Evolutionary conservation across 2,888 invertebrate species (phyloP), one percentile per base, ranked within the genome.

Genomic region (Pachydiplax longipennis): DNA sequence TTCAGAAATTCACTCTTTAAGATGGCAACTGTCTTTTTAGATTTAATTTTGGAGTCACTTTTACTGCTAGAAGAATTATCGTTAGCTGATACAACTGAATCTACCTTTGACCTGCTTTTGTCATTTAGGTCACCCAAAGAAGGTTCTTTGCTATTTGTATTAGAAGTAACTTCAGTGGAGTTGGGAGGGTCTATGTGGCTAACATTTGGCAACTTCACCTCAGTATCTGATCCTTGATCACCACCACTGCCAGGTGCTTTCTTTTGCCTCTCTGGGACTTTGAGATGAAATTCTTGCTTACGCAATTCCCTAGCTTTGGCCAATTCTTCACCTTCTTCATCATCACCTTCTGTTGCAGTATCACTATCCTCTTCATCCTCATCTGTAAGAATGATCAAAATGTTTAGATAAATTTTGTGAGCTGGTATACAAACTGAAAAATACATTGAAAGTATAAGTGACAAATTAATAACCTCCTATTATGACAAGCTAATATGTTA

Each of bases 171-270:
- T 58, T 87, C 87, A 22, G 58, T 31, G 61, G 10, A 65, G 15
- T n/a, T n/a, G 44, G 90, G 82, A 73, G 35, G 81, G 35, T 87
- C 40, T 61, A 87, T 37, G 15, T 58, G 65, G n/a, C n/a, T 37
- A 87, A 87, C n/a, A 37, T 58, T 87, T 87, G 58, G 18, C 37
- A 90, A 92, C 94, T 95, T 95, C 96, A 96, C 97, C 96, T 97
- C 97, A 92, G 96, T 96, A 94, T 96, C 96, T 91, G 95, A 95
- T 93, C 95, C 96, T 53, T 96, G 92, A 96, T 96, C 91, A 95
- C 94, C 92, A 95, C 95, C 81, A 95, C 91, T 87, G 53, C 91
- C 81, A 25, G 90, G 90, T 31, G 91, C 91, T 48, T 90, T 87
- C 40, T 90, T 81, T 53, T 31, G 94, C n/a, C 92, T 87, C 44